Conservation (phyloP, 2,888 invertebrate species). For the Bellardia pandia region DNA sequence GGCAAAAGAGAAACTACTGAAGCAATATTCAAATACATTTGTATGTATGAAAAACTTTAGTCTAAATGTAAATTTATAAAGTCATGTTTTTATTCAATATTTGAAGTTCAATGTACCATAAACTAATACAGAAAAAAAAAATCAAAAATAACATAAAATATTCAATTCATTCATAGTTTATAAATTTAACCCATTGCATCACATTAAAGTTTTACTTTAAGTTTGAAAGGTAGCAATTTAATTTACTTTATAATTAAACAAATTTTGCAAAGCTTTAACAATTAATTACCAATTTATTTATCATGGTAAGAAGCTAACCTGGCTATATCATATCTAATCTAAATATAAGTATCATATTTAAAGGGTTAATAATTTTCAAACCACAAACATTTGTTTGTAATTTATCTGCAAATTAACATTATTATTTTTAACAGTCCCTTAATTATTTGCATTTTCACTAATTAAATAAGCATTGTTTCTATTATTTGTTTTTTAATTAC, state of each 20-base stretch:
- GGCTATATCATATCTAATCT: neutral
- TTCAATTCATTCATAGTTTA: neutral
- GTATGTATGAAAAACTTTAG: neutral
- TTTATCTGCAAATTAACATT: slow-evolving; percentile 7
- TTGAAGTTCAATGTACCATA: slow-evolving; percentile 33
- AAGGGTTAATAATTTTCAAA: slow-evolving; percentile 22
- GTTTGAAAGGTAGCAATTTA: too few relatives aligned
- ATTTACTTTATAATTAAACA: neutral
- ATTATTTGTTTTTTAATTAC: slow-evolving; percentile 1
- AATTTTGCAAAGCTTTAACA: too few relatives aligned
- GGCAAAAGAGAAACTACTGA: neutral
- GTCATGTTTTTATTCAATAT: neutral
- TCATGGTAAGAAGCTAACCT: too few relatives aligned
- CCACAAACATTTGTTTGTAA: slow-evolving; percentile 14
- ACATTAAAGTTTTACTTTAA: neutral
- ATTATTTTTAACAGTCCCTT: neutral
- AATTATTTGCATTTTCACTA: slow-evolving; percentile 28
- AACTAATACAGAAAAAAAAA: neutral
- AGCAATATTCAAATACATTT: neutral
- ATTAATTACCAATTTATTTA: too few relatives aligned
- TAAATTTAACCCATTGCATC: neutral
- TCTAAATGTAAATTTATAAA: slow-evolving; percentile 4
- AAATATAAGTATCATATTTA: neutral
- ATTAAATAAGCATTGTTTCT: slow-evolving; percentile 50
- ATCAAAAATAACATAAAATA: neutral